Conservation (phyloP, 1,140 invertebrate species). For the Pseudoatta argentina region DNA sequence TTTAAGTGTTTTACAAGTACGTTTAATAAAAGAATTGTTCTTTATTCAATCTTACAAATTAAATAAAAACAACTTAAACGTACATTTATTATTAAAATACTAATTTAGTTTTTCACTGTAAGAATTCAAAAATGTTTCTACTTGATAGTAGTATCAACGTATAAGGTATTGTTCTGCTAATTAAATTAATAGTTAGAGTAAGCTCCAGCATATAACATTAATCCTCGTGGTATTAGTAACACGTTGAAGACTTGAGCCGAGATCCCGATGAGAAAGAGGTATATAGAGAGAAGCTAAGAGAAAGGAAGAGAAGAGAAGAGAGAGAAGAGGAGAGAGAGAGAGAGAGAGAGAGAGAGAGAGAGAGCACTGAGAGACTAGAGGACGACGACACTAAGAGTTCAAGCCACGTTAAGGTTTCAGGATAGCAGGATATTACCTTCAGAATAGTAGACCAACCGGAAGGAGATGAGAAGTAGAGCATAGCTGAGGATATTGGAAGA, state of each 20-base stretch:
- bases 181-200: constrained; percentile 83
- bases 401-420: constrained; percentile 62
- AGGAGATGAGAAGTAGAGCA: constrained; percentile 57
- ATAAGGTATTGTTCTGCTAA: constrained; percentile 81
- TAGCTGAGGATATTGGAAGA: constrained; percentile 57
- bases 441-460: constrained; percentile 68
- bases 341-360: constrained; percentile 18
- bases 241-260: constrained; percentile 72
- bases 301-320: background rate
- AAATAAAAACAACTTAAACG: background rate
- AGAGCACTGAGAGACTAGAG: constrained; percentile 55
- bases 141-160: constrained; percentile 54
- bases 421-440: constrained; percentile 79
- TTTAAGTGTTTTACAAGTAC: background rate
- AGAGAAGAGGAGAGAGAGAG: background rate
- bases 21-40: background rate
- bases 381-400: constrained; percentile 63
- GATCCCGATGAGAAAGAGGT: constrained; percentile 28
- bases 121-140: constrained; percentile 25
- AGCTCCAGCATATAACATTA: constrained; percentile 80
- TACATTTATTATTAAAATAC: background rate
- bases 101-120: background rate
- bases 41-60: background rate
- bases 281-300: constrained; percentile 6
- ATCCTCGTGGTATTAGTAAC: constrained; percentile 81